Base-by-base conservation (phyloP, 2,113 vertebrate genomes). In the Vanacampus margaritifer region DNA sequence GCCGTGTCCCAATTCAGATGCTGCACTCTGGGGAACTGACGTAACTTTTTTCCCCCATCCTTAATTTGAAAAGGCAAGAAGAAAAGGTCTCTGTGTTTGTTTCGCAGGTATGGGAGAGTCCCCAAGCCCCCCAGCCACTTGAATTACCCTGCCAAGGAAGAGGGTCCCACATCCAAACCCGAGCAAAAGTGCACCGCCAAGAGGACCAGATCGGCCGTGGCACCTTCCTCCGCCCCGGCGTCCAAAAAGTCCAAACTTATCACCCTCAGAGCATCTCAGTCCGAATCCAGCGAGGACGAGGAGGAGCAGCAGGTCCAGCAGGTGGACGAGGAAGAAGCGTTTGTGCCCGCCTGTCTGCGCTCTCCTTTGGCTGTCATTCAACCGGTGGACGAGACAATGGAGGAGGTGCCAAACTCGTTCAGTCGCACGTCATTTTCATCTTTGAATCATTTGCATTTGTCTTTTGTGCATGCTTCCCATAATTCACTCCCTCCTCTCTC, bases 301-400 rank as follows among this genome's bases (percentile, higher is more conserved):
- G 75, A 82, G 13, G 89, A 85, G 11, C 61, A 24, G 2, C 61
- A 24, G 2, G 89, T 82, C 8, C 61, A 24, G 4, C 64, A 70
- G 23, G 56, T 50, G 14, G 73, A 73, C 6, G 17, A 80, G 2
- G 74, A 67, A 19, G 76, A 71, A 56, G 93, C 84, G 0, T 98
- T 97, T 85, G 92, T 97, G 66, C 95, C 96, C 14, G 68, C 90
- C 62, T 89, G 93, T 70, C 91, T 99, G 64, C 91, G 94, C 62
- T 93, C 94, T 62, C 91, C 92, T 32, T 89, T 82, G 23, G 86
- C 90, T 36, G 35, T 94, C 75, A 71, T 91, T 60, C 39, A 91
- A 72, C 92, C 94, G 71, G 93, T 96, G 72, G 92, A 96, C 62
- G 95, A 97, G 88, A 95, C 92, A 0, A 87, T 96, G 92, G 94